Percentiles rank a stretch among this genome's conserved stretches.
phyloP scores from a whole-genome alignment of 2,113 vertebrate genomes.

The Coracopsis vasa region DNA sequence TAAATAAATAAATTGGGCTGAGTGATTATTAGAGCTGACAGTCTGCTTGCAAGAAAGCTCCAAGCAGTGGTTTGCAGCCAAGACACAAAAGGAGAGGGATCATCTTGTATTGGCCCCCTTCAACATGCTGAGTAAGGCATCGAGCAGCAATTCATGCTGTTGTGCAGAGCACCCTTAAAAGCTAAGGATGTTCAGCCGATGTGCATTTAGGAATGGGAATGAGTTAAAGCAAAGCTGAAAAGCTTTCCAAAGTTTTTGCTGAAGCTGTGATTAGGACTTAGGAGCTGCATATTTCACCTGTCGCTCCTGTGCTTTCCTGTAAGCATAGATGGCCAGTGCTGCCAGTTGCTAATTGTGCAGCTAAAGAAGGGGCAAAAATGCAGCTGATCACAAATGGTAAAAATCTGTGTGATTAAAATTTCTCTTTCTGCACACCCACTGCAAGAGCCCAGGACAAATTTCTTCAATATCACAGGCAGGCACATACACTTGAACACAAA shows the following conservation, averaged over 20 bases:
- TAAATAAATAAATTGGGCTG: background rate
- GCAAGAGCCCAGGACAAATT: background rate
- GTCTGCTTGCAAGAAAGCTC: background rate
- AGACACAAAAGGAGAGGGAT: background rate
- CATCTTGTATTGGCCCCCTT: background rate
- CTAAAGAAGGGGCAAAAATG: background rate
- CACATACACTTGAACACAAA: background rate
- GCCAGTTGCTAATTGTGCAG: background rate
- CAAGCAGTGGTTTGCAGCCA: background rate
- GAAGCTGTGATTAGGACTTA: background rate
- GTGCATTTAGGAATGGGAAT: background rate
- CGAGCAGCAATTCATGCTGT: fast-evolving
- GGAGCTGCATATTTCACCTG: background rate
- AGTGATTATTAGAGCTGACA: background rate
- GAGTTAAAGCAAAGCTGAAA: background rate
- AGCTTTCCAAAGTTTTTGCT: background rate
- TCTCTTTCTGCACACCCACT: background rate
- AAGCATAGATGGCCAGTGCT: background rate
- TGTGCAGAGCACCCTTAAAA: background rate
- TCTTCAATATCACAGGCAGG: background rate
- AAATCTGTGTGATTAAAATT: background rate
- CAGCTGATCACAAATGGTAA: background rate
- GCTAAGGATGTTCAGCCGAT: fast-evolving
- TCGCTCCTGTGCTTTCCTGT: background rate
- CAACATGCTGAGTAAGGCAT: background rate